Percentiles rank a stretch among this genome's conserved stretches.
phyloP scores from a whole-genome alignment of 2,888 invertebrate species.

The Ellobium chinense region DNA sequence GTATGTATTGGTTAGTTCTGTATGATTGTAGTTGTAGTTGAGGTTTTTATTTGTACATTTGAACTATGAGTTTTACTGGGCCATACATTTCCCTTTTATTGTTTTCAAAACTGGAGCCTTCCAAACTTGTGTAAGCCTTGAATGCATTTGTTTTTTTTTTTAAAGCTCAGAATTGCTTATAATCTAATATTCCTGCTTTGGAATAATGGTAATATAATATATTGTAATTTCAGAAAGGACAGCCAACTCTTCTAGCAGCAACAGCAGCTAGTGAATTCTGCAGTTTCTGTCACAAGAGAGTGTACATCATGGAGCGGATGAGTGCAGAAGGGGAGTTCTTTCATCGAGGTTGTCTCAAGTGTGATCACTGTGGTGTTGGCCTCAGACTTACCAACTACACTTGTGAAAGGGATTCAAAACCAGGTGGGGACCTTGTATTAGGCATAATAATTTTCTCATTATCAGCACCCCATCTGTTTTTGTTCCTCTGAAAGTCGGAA shows the following conservation, averaged over 20 bases:
- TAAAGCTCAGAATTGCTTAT: too few species aligned
- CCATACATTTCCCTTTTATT: neutral
- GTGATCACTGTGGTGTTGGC: constrained; percentile 93
- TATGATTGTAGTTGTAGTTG: too few species aligned
- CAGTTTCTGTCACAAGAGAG: constrained; percentile 93
- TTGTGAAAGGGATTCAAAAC: constrained; percentile 81
- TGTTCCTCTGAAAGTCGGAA: neutral
- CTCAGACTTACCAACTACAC: constrained; percentile 89
- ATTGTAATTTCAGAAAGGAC: constrained; percentile 54
- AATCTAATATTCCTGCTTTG: neutral
- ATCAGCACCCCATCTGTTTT: neutral
- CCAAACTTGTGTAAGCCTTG: too few species aligned
- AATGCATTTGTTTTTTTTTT: too few species aligned
- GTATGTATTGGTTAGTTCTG: constrained; percentile 39
- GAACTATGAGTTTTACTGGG: too few species aligned
- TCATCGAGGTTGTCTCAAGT: constrained; percentile 92
- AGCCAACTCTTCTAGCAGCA: constrained; percentile 63
- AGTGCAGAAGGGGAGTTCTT: constrained; percentile 93
- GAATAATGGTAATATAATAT: neutral
- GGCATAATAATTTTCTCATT: neutral
- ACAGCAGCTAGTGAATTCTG: constrained; percentile 80
- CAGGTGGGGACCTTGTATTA: constrained; percentile 31
- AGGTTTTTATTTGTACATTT: too few species aligned
- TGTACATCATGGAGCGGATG: constrained; percentile 95
- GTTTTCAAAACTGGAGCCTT: neutral